phyloP scores from a whole-genome alignment of 2,113 vertebrate genomes.

The Cephalopholis sonnerati region DNA sequence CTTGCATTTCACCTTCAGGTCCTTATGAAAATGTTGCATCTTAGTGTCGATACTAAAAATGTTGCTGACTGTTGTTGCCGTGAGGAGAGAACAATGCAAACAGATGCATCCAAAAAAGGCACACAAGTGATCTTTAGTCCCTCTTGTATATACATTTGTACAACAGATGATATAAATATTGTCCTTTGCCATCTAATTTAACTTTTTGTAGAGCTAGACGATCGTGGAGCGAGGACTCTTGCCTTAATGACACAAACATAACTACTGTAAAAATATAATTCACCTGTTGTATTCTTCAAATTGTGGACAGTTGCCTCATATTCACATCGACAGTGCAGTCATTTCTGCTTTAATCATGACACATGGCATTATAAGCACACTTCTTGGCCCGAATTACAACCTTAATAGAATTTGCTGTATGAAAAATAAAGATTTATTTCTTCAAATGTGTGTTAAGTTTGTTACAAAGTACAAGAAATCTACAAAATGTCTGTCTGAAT shows the following conservation, averaged over 20 bases:
- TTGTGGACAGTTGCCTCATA: conserved; percentile 1
- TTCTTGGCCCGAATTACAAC: conserved; percentile 26
- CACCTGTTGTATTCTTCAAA: conserved; percentile 37
- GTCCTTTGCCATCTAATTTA: conserved; percentile 39
- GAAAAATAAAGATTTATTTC: conserved; percentile 83
- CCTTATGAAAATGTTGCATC: conserved; percentile 20
- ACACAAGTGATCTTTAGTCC: conserved; percentile 31
- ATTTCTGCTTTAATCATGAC: conserved; percentile 38
- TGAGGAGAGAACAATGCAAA: neutral
- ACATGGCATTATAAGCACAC: conserved; percentile 20
- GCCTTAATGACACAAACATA: conserved; percentile 67
- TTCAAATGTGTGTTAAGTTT: conserved; percentile 45
- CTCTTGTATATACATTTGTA: conserved; percentile 47
- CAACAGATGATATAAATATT: conserved; percentile 27
- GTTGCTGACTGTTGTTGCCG: neutral
- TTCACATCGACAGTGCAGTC: conserved; percentile 1
- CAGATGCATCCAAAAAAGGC: conserved; percentile 5
- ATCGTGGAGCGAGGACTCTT: conserved; percentile 39
- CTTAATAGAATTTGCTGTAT: conserved; percentile 68
- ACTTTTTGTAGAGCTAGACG: conserved; percentile 34
- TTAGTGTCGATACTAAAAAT: conserved; percentile 15
- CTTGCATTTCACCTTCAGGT: conserved; percentile 54
- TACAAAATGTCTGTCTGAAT: neutral
- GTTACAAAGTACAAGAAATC: neutral
- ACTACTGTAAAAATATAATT: conserved; percentile 24